Evolutionary conservation across 1,140 invertebrate genomes (phyloP).

Genomic region (Sarcophaga peregrina): DNA sequence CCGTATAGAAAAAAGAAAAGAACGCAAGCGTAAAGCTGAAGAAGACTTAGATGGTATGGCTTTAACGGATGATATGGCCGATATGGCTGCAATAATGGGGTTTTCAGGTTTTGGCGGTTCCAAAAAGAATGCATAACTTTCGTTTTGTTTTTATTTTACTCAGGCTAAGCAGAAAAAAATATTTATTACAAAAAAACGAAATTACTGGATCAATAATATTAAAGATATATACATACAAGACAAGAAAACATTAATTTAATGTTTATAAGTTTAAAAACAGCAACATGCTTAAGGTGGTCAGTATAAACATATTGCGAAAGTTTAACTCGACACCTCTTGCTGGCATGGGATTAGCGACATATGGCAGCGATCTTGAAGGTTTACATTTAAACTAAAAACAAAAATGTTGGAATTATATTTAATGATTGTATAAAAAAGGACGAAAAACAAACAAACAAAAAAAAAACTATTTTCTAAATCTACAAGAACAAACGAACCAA

Average conservation of each 20-base stretch:
- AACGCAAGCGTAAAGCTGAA: constrained; percentile 88
- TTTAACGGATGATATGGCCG: constrained; percentile 74
- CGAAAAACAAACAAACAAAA: neutral
- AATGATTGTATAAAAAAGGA: neutral
- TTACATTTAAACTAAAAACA: constrained; percentile 43
- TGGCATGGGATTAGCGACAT: constrained; percentile 44
- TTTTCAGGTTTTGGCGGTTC: constrained; percentile 95
- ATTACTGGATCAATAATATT: constrained; percentile 33
- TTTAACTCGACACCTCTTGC: neutral
- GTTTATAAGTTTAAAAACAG: too few species aligned
- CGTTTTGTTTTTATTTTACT: constrained; percentile 35
- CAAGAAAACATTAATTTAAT: neutral
- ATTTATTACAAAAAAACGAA: constrained; percentile 4
- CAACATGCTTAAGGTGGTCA: too few species aligned
- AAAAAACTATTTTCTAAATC: constrained; percentile 15
- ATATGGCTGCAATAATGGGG: constrained; percentile 96
- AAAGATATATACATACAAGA: constrained; percentile 28
- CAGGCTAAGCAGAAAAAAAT: neutral
- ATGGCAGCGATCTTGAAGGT: constrained; percentile 38
- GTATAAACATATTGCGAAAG: too few species aligned
- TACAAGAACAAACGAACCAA: neutral
- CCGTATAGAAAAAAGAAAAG: constrained; percentile 88
- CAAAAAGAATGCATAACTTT: constrained; percentile 75
- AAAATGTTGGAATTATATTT: neutral
- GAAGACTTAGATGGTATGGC: constrained; percentile 73